Conservation (phyloP, 2,888 invertebrate species). For the Mycalesis mineus region DNA sequence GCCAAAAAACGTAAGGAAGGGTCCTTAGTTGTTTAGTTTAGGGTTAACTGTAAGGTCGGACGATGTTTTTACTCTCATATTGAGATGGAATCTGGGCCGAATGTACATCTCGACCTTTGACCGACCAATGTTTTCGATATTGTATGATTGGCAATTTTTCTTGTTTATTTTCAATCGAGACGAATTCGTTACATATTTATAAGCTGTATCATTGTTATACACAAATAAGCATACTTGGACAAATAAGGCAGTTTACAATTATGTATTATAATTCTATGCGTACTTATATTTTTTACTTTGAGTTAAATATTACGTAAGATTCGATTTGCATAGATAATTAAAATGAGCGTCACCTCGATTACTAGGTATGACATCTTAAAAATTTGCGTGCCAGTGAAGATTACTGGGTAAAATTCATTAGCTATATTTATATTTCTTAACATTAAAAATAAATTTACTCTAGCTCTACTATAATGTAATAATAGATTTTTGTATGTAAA, state of each 20-base stretch:
- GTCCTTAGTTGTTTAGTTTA: slow-evolving; percentile 48
- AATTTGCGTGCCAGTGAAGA: too few relatives aligned
- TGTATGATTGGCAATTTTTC: slow-evolving; percentile 9
- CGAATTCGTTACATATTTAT: slow-evolving; percentile 1
- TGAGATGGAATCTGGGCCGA: slow-evolving; percentile 34
- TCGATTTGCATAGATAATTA: too few relatives aligned
- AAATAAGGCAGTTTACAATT: background rate
- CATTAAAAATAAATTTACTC: too few relatives aligned
- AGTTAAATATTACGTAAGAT: too few relatives aligned
- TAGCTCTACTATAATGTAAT: too few relatives aligned
- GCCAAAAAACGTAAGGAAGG: slow-evolving; percentile 71
- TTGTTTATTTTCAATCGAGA: slow-evolving; percentile 9
- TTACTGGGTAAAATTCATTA: too few relatives aligned
- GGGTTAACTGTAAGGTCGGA: slow-evolving; percentile 68
- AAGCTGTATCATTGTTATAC: slow-evolving; percentile 1
- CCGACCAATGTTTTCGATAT: slow-evolving; percentile 23
- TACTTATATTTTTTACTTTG: background rate
- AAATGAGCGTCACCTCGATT: too few relatives aligned
- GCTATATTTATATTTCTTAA: too few relatives aligned
- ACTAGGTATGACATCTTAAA: too few relatives aligned
- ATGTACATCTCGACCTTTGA: slow-evolving; percentile 33
- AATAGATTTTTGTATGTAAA: too few relatives aligned
- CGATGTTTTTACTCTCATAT: slow-evolving; percentile 44
- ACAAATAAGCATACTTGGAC: background rate
- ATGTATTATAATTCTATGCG: background rate